A percentile compares a stretch with the other conserved stretches of the same genome.
These are phyloP conservation scores for Tragulus kanchil DNA, from an alignment of 2,113 vertebrate genomes.

Conservation along the genomic window DNA sequence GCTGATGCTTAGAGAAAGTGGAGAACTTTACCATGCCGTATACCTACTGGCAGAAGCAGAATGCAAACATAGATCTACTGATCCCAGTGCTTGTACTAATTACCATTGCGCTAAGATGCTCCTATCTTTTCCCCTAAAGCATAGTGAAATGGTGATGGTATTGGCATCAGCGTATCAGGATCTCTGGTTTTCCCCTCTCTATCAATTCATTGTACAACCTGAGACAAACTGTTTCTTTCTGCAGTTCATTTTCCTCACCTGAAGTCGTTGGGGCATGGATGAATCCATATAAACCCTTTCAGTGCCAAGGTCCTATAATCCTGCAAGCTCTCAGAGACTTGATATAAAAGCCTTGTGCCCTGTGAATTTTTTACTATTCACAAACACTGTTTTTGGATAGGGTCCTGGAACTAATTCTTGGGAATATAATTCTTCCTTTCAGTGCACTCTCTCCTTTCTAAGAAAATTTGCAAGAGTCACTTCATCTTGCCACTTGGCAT, in stretches of 20 bases:
- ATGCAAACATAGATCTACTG: background rate
- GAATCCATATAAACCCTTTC: background rate
- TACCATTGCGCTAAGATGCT: background rate
- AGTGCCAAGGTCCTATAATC: background rate
- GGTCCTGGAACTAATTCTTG: background rate
- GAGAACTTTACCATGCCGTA: background rate
- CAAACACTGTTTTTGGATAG: background rate
- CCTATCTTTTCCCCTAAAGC: background rate
- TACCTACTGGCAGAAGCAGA: background rate
- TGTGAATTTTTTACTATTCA: conserved; percentile 15
- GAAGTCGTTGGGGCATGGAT: background rate
- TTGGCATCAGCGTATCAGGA: background rate
- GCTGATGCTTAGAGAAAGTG: background rate
- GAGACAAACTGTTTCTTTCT: background rate
- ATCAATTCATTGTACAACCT: background rate
- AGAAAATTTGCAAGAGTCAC: background rate
- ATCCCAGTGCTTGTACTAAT: background rate
- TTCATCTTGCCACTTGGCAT: background rate
- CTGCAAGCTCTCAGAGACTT: background rate
- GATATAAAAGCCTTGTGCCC: background rate
- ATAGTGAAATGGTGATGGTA: background rate
- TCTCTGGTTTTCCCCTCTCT: background rate
- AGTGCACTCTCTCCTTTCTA: background rate
- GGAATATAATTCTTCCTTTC: background rate
- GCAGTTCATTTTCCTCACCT: background rate